A percentile compares a stretch with the other conserved stretches of the same genome.
These are phyloP conservation scores for Hucho hucho DNA, from an alignment of 2,113 vertebrate species.

Conservation along the genomic window DNA sequence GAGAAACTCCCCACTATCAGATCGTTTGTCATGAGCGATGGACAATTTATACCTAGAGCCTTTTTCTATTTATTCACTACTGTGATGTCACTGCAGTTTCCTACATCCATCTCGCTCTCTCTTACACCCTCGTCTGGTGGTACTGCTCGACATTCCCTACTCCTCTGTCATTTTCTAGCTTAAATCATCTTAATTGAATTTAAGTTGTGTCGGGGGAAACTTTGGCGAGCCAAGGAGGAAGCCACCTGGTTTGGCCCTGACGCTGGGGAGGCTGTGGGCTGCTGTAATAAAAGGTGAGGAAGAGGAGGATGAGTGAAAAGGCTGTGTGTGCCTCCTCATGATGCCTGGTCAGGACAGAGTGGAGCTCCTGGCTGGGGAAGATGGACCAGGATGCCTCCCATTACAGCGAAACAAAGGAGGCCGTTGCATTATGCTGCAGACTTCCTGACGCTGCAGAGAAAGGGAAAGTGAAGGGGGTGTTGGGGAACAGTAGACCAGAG, in stretches of 20 bases:
- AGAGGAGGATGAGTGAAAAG: neutral
- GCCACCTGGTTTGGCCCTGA: too few relatives aligned
- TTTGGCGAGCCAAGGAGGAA: too few relatives aligned
- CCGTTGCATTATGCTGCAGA: conserved; percentile 32
- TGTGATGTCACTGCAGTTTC: conserved; percentile 80
- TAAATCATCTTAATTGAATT: too few relatives aligned
- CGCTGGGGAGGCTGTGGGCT: too few relatives aligned
- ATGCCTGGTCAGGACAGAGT: conserved; percentile 30
- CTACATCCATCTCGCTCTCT: conserved; percentile 39
- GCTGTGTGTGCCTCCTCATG: conserved; percentile 9
- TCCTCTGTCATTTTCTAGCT: too few relatives aligned
- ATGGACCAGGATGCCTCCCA: conserved; percentile 38
- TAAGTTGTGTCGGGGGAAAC: too few relatives aligned
- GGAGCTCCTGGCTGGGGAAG: conserved; percentile 22
- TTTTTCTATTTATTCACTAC: conserved; percentile 69
- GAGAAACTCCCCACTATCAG: conserved; percentile 35
- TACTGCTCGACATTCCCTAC: too few relatives aligned
- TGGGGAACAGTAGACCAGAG: neutral
- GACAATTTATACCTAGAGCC: conserved; percentile 78
- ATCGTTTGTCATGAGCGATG: conserved; percentile 77
- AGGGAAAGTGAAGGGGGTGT: neutral
- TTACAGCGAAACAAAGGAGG: conserved; percentile 40
- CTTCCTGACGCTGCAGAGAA: conserved; percentile 20
- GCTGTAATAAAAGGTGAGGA: too few relatives aligned
- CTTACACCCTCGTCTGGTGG: too few relatives aligned